Percentiles rank a stretch among this genome's conserved stretches.
Conservation (phyloP, 2,113 vertebrate species). For the Uropsilus gracilis region DNA sequence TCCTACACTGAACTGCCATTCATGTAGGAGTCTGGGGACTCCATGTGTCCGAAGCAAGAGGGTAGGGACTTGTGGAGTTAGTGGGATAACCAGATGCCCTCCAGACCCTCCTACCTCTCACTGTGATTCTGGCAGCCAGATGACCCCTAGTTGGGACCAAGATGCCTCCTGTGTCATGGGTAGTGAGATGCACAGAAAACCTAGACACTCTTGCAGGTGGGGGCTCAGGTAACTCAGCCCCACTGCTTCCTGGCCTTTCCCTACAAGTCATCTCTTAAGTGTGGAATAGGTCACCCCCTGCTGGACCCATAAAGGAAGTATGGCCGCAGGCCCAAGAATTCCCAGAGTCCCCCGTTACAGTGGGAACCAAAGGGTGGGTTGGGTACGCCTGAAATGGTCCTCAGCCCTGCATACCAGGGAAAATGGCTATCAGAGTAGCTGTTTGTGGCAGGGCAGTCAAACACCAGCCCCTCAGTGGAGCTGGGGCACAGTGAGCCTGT, state of each 20-base stretch:
- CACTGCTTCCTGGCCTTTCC: background rate
- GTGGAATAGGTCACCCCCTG: background rate
- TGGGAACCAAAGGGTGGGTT: background rate
- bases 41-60: background rate
- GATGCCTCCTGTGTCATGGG: background rate
- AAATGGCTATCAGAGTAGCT: rapidly evolving
- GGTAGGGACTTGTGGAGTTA: background rate
- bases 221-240: background rate
- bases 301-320: background rate
- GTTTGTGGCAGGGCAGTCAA: too few relatives aligned
- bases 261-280: background rate
- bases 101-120: background rate
- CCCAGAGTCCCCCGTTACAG: background rate
- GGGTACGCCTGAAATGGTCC: rapidly evolving
- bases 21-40: background rate
- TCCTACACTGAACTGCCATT: too few relatives aligned
- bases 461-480: too few relatives aligned
- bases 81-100: background rate
- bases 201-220: background rate
- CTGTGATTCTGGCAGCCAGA: background rate
- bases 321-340: background rate
- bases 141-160: background rate
- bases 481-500: rapidly evolving
- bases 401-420: background rate
- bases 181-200: background rate